Percentiles rank a stretch among this genome's conserved stretches.
Conservation (phyloP, 2,888 invertebrate genomes). For the Ceramica pisi region DNA sequence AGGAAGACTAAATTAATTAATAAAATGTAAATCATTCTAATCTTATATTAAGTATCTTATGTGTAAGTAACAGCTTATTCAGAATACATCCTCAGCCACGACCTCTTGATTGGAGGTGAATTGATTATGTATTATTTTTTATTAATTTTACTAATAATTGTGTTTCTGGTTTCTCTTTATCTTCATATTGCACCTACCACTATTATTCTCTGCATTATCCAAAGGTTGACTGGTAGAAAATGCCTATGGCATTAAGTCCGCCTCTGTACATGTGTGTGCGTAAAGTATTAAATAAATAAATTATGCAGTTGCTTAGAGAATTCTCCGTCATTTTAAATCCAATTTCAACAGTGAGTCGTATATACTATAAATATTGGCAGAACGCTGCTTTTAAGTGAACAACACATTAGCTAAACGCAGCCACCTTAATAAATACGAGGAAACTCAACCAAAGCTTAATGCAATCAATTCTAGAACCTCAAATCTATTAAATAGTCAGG, state of each 20-base stretch:
- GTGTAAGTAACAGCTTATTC: neutral
- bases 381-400: slow-evolving; percentile 1
- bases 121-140: slow-evolving; percentile 12
- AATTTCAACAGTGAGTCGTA: neutral
- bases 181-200: too few species aligned
- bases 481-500: slow-evolving; percentile 49
- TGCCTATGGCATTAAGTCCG: too few species aligned
- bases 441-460: slow-evolving; percentile 37
- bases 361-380: slow-evolving; percentile 9
- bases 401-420: slow-evolving; percentile 8
- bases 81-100: neutral
- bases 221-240: too few species aligned
- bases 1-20: too few species aligned
- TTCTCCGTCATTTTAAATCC: neutral
- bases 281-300: too few species aligned
- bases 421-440: slow-evolving; percentile 15
- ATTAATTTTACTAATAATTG: too few species aligned
- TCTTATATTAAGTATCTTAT: too few species aligned
- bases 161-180: too few species aligned
- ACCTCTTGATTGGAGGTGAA: neutral
- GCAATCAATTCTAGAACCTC: slow-evolving; percentile 25
- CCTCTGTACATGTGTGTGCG: too few species aligned
- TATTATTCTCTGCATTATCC: too few species aligned
- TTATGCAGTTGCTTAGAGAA: neutral
- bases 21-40: too few species aligned